Conservation (phyloP, 92 coral and sea anemone species). For the Bergia puertoricense region DNA sequence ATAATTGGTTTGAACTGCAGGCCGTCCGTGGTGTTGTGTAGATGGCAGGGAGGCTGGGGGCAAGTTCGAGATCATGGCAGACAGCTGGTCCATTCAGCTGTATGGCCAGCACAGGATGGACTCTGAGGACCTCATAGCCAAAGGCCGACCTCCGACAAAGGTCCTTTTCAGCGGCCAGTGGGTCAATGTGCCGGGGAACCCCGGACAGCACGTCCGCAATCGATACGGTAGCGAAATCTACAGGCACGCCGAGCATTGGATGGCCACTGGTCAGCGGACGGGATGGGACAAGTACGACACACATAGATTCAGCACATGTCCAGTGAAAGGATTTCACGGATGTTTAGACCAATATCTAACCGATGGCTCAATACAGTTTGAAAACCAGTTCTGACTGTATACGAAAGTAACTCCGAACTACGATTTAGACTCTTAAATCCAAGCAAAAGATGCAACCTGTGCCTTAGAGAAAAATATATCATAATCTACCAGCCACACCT, state of each 20-base stretch:
- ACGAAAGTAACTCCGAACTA: not conserved
- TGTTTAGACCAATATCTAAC: conserved; percentile 76
- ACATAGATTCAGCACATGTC: conserved; percentile 62
- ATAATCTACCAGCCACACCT: too few relatives aligned
- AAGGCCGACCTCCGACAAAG: conserved; percentile 65
- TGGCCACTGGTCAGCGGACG: conserved; percentile 70
- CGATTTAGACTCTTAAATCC: not conserved
- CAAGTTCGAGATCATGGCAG: conserved; percentile 75
- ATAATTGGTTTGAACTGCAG: conserved; percentile 37
- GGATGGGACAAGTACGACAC: conserved; percentile 79
- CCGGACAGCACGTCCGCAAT: conserved; percentile 75
- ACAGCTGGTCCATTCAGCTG: conserved; percentile 86
- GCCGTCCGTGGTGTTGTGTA: conserved; percentile 85
- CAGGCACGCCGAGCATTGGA: conserved; percentile 87
- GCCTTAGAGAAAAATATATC: too few relatives aligned
- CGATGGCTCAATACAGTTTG: conserved; percentile 88
- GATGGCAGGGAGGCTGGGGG: conserved; percentile 84
- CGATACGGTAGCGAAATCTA: conserved; percentile 79
- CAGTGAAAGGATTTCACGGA: conserved; percentile 77
- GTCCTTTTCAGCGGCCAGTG: conserved; percentile 75
- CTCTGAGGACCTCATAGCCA: conserved; percentile 54
- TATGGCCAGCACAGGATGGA: conserved; percentile 89
- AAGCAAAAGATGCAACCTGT: too few relatives aligned
- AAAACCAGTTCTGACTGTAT: conserved; percentile 49
- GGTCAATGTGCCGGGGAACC: conserved; percentile 81